Percentiles rank a stretch among this genome's conserved stretches.
These are phyloP conservation scores for Phymatocera aterrima DNA, from an alignment of 2,888 invertebrate genomes.

Conservation along the genomic window DNA sequence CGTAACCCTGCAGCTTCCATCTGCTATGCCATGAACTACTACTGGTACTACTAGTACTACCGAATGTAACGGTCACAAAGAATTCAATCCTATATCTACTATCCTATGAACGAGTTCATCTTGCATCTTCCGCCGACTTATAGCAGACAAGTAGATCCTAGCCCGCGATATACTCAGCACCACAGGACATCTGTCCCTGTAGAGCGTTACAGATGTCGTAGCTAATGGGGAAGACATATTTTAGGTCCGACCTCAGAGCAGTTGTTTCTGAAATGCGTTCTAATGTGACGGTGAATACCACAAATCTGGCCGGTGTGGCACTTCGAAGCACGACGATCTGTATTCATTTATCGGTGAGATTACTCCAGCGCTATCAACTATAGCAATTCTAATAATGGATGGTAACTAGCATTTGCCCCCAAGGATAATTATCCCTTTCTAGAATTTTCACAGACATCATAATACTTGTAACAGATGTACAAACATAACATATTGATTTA, in stretches of 20 bases:
- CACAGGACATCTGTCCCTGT: conserved; percentile 38
- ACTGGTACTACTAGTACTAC: neutral
- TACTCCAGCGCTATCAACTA: neutral
- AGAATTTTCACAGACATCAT: neutral
- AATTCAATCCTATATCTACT: conserved; percentile 12
- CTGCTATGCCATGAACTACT: neutral
- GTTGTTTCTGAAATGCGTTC: conserved; percentile 14
- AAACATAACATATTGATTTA: too few relatives aligned
- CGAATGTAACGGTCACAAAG: neutral
- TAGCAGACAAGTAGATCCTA: conserved; percentile 23
- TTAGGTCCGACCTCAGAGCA: conserved; percentile 5
- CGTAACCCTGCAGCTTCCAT: conserved; percentile 19
- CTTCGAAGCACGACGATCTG: neutral
- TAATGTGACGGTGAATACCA: conserved; percentile 11
- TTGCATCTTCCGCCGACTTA: conserved; percentile 21
- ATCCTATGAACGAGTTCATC: conserved; percentile 40
- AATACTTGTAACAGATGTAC: too few relatives aligned
- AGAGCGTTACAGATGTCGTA: conserved; percentile 35
- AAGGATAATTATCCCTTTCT: neutral
- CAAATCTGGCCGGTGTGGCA: neutral
- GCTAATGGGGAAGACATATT: conserved; percentile 36
- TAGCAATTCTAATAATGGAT: neutral
- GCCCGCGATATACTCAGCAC: conserved; percentile 16
- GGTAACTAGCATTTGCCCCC: neutral
- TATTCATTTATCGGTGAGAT: neutral